Evolutionary conservation across 2,888 invertebrate species (phyloP), one percentile per base, ranked within the genome.

Genomic region (Noctua fimbriata): DNA sequence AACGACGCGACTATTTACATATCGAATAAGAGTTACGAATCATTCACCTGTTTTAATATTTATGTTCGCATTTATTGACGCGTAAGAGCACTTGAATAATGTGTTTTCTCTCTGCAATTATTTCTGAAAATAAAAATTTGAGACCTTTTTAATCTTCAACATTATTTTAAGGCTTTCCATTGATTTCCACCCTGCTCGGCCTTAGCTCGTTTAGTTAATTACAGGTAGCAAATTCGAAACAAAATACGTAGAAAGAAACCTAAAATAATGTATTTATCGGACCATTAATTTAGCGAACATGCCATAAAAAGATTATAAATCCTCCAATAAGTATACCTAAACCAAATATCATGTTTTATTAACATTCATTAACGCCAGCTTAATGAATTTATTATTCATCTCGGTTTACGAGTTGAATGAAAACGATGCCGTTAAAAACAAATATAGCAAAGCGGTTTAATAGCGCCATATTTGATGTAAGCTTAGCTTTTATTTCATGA

Each of bases 401-500:
- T 87, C 76, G 72, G 52, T 85, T 89, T 85, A 89, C 67, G 79
- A 82, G 78, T 73, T 67, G 58, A 87, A 80, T 77, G 41, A 83
- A 84, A 85, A 83, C 71, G 75, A 72, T 74, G 82, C 58, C 69
- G 73, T 85, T 89, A 88, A 85, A 88, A 88, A 78, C 76, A 67
- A 88, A 81, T 76, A 87, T 73, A 81, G 55, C 67, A 78, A 82
- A 79, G 73, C 75, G 80, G 82, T 84, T 81, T 89, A 87, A 87
- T 83, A 52, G 72, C 76, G 41, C 72, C 69, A 87, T 87, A 86
- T 84, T 89, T 89, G 85, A 89, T 82, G 87, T 70, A 69, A 87
- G 79, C 85, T 82, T 73, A 84, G 88, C 87, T 91, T 92, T 92
- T 91, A 91, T 91, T 92, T 90, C 85, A 89, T 91, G 90, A 90